These are phyloP conservation scores for Pteronura brasiliensis DNA, from an alignment of 2,113 vertebrate species.

Conservation along the genomic window DNA sequence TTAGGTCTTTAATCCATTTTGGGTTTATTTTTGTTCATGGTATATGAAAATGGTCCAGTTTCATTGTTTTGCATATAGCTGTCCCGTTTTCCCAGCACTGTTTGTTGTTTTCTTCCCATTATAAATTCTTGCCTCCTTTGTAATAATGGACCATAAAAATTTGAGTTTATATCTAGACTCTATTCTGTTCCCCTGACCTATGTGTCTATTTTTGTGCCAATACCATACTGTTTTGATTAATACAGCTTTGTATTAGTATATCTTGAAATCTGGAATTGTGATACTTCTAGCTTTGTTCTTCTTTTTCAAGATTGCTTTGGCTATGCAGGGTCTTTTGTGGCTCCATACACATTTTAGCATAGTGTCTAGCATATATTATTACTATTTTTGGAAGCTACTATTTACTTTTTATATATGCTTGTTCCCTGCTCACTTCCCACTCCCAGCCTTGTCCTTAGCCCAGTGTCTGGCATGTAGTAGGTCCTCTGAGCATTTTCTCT, in stretches of 20 bases:
- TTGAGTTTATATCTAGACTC: neutral
- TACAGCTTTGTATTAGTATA: neutral
- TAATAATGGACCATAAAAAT: neutral
- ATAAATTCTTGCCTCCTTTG: neutral
- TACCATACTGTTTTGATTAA: neutral
- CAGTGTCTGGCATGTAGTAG: neutral
- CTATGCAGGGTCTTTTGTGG: neutral
- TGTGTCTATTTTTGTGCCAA: neutral
- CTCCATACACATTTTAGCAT: neutral
- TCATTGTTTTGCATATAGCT: neutral
- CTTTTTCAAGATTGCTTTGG: neutral
- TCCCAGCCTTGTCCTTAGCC: neutral
- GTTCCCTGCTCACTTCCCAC: neutral
- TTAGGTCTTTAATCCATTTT: neutral
- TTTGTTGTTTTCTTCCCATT: neutral
- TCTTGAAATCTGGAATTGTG: neutral
- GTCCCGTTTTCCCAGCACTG: neutral
- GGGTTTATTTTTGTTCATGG: neutral
- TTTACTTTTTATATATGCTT: neutral
- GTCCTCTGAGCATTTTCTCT: neutral
- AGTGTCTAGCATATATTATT: neutral
- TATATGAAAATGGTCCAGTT: neutral
- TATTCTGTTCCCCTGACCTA: neutral
- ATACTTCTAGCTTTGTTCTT: neutral
- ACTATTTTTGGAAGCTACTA: neutral